Conservation (phyloP, 2,113 vertebrate species). For the Theristicus caerulescens region DNA sequence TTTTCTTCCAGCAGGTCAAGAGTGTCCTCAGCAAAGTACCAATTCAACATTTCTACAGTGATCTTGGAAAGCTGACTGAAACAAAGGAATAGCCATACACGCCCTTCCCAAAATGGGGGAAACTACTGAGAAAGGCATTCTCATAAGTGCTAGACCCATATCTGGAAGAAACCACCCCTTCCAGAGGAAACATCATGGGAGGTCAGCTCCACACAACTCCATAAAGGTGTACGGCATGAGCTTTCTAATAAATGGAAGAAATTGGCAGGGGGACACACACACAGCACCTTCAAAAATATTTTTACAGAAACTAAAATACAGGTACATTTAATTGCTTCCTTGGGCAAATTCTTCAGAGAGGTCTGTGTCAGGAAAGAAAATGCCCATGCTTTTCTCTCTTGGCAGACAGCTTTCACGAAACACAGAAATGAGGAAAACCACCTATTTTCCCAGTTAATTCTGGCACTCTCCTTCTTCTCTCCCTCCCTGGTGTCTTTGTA, state of each 20-base stretch:
- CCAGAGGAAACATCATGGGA: background rate
- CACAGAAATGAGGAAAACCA: background rate
- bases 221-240: background rate
- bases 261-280: accelerated
- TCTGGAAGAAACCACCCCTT: background rate
- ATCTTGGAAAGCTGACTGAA: background rate
- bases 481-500: background rate
- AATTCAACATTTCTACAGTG: background rate
- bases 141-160: accelerated
- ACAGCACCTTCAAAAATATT: background rate
- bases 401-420: background rate
- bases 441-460: background rate
- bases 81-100: background rate
- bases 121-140: background rate
- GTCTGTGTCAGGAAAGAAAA: background rate
- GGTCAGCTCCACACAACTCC: background rate
- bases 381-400: background rate
- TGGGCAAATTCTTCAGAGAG: background rate
- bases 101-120: background rate
- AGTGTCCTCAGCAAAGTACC: background rate
- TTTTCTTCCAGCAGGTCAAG: background rate
- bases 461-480: background rate
- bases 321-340: background rate
- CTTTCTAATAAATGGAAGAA: background rate
- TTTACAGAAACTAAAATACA: background rate